Evolutionary conservation across 2,797 vertebrate species (phyloP).

Genomic region (Halcyon smyrnensis): DNA sequence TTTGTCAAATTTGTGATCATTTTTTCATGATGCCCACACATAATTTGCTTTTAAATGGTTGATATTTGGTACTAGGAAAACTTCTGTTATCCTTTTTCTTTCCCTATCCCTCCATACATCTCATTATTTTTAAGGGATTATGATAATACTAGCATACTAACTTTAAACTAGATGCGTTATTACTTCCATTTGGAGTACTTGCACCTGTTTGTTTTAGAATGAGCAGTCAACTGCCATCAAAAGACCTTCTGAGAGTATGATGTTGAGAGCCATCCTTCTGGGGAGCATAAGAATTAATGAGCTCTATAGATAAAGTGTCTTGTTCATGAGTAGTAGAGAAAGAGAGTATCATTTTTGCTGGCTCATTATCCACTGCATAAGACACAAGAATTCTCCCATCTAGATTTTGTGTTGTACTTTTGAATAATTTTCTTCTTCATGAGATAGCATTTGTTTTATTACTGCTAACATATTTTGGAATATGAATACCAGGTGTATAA

Average conservation of each 20-base stretch:
- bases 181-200: background rate
- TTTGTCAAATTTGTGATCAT: background rate
- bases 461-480: conserved; percentile 14
- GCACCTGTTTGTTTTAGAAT: background rate
- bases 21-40: background rate
- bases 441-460: conserved; percentile 1
- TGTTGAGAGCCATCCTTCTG: background rate
- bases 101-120: background rate
- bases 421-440: background rate
- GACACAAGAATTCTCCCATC: background rate
- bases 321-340: background rate
- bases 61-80: background rate
- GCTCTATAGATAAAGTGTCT: background rate
- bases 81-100: background rate
- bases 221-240: background rate
- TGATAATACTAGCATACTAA: background rate
- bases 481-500: background rate
- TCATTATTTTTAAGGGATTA: background rate
- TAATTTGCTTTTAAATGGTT: background rate
- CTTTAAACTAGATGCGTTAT: background rate
- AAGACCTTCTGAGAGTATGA: background rate
- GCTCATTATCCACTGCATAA: fast-evolving
- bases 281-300: background rate
- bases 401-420: background rate
- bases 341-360: background rate